A percentile compares a stretch with the other conserved stretches of the same genome.
These are phyloP conservation scores for Morphnarchus princeps DNA, from an alignment of 2,113 vertebrate species.

Conservation along the genomic window DNA sequence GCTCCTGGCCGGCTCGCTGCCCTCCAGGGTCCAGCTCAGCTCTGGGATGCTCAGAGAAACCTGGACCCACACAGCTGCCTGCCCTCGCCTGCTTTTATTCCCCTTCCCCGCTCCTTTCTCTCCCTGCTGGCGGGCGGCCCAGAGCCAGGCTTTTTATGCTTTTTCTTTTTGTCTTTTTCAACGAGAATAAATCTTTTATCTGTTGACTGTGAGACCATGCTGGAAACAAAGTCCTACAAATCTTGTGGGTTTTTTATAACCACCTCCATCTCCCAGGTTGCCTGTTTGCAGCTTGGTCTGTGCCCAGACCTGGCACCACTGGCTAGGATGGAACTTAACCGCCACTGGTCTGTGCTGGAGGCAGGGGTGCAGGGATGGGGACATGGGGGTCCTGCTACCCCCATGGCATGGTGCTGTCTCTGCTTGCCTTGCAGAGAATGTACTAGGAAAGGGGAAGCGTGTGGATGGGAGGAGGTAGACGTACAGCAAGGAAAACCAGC, in stretches of 20 bases:
- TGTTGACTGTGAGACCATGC: not conserved
- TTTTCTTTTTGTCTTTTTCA: constrained; percentile 28
- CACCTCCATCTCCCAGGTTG: not conserved
- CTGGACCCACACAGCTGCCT: not conserved
- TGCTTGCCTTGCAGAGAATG: not conserved
- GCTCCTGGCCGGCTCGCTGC: rapidly evolving
- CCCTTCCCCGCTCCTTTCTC: not conserved
- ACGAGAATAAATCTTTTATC: constrained; percentile 26
- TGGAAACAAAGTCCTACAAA: constrained; percentile 7
- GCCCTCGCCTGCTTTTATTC: not conserved
- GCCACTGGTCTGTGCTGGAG: not conserved
- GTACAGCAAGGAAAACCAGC: not conserved
- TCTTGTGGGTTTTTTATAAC: not conserved
- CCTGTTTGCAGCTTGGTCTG: not conserved
- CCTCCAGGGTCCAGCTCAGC: not conserved
- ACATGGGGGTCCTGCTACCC: not conserved
- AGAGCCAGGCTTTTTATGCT: not conserved
- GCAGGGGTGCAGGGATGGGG: not conserved
- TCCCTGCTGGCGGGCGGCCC: not conserved
- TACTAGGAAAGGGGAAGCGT: not conserved
- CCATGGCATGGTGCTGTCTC: not conserved
- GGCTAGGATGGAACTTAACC: not conserved
- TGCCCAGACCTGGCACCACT: not conserved
- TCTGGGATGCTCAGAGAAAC: not conserved
- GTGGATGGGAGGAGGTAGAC: not conserved